Conservation (phyloP, 2,113 vertebrate species). For the Piprites chloris region DNA sequence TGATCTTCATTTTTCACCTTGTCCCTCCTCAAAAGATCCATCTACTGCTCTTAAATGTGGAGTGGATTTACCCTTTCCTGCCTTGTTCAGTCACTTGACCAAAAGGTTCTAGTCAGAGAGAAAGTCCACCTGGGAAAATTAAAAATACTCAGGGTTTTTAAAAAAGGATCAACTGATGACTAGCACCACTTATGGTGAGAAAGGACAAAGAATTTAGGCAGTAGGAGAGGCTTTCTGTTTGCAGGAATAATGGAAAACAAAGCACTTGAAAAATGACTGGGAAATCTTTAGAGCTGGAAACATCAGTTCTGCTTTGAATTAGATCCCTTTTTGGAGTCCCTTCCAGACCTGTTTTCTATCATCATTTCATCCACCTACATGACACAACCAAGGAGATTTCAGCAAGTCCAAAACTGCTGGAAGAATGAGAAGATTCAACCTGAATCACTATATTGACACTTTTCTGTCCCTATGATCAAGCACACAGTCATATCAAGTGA, state of each 20-base stretch:
- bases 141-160: neutral
- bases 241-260: neutral
- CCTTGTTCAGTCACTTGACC: neutral
- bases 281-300: neutral
- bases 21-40: neutral
- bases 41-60: neutral
- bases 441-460: neutral
- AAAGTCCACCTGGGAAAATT: neutral
- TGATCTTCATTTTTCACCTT: neutral
- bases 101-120: neutral
- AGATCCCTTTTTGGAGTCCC: neutral
- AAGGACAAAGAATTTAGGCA: neutral
- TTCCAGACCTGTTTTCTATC: neutral
- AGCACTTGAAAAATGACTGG: neutral
- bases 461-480: neutral
- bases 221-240: neutral
- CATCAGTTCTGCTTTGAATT: neutral
- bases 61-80: neutral
- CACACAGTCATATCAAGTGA: fast-evolving
- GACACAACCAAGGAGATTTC: neutral
- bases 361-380: neutral
- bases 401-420: neutral
- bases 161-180: neutral
- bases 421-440: neutral
- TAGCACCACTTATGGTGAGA: neutral